A percentile compares a stretch with the other conserved stretches of the same genome.
Evolutionary conservation across 2,113 vertebrate species (phyloP).

Genomic region (Corythaeola cristata): DNA sequence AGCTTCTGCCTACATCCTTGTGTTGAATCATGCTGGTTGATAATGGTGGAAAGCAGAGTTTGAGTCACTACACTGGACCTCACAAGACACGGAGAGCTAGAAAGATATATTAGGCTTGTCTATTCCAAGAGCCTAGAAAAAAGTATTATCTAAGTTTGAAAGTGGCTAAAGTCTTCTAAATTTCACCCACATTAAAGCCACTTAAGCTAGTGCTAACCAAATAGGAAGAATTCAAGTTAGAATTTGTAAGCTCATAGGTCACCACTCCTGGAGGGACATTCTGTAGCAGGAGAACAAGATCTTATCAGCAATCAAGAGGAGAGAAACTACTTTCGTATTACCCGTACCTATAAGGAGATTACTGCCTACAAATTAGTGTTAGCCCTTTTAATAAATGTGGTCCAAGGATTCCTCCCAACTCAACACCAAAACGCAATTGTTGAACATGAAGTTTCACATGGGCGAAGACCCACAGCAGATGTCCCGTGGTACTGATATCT

Average conservation of each 20-base stretch:
- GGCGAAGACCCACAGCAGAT: neutral
- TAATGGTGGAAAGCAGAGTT: fast-evolving
- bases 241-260: neutral
- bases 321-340: neutral
- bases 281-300: neutral
- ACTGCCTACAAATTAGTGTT: neutral
- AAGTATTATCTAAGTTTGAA: neutral
- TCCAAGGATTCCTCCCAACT: neutral
- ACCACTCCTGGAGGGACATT: neutral
- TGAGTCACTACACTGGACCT: neutral
- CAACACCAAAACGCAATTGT: fast-evolving
- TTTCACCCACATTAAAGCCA: neutral
- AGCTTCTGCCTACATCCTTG: neutral
- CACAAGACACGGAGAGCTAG: neutral
- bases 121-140: neutral
- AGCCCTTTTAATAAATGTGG: neutral
- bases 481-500: fast-evolving
- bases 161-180: neutral
- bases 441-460: fast-evolving
- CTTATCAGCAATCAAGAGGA: neutral
- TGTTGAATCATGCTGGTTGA: neutral
- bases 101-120: neutral
- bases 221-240: neutral
- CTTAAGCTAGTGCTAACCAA: neutral
- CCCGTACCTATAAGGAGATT: neutral